Conservation (phyloP, 2,113 vertebrate species). For the Nettapus auritus region DNA sequence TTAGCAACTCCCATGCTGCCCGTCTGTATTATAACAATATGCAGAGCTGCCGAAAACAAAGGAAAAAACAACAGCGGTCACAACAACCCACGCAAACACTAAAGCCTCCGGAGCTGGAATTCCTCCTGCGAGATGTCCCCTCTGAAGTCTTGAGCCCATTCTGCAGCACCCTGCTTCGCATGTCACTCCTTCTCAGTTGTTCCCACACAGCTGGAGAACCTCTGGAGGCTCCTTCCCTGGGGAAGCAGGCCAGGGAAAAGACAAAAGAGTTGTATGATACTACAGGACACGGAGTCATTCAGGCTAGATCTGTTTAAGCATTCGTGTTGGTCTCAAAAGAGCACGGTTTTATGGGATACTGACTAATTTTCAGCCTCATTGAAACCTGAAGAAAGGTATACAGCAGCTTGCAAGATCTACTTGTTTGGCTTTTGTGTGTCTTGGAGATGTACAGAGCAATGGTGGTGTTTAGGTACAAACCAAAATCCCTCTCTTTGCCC, state of each 20-base stretch:
- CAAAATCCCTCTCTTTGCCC: not conserved
- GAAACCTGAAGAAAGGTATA: not conserved
- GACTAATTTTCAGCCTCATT: not conserved
- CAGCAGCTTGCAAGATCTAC: not conserved
- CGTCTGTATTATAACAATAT: not conserved
- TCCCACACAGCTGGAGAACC: conserved; percentile 2
- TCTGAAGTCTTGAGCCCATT: not conserved
- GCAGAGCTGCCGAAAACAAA: conserved; percentile 13
- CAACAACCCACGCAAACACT: not conserved
- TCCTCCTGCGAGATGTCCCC: not conserved
- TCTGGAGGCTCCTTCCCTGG: not conserved
- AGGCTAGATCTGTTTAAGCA: not conserved
- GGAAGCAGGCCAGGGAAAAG: not conserved
- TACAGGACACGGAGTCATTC: not conserved
- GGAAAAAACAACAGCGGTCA: not conserved
- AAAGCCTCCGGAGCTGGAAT: not conserved
- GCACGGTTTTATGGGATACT: not conserved
- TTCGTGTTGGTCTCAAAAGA: not conserved
- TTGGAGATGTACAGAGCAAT: not conserved
- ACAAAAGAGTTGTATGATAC: not conserved
- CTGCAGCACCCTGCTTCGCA: not conserved
- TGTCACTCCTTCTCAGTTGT: not conserved
- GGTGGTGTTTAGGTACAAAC: not conserved
- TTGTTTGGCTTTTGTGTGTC: not conserved
- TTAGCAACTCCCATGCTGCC: not conserved